phyloP scores from a whole-genome alignment of 2,888 invertebrate species.

The Dicyrtoma fusca region DNA sequence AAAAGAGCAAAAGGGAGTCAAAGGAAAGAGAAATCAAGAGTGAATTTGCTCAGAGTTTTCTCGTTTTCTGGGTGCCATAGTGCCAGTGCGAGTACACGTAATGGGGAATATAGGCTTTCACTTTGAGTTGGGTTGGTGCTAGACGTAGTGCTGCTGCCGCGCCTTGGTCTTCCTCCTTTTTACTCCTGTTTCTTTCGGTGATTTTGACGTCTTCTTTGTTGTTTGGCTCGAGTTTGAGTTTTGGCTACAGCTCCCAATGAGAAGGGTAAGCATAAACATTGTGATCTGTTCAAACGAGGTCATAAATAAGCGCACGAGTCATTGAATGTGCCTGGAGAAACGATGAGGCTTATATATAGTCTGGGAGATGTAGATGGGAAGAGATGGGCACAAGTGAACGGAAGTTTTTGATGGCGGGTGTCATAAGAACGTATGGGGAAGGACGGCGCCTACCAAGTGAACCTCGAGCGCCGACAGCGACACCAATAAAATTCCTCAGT shows the following conservation, averaged over 20 bases:
- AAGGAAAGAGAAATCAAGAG: conserved; percentile 13
- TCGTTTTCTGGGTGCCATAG: neutral
- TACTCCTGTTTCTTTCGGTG: neutral
- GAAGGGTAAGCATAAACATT: conserved; percentile 35
- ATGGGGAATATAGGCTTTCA: neutral
- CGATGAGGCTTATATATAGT: conserved; percentile 33
- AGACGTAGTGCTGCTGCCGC: conserved; percentile 5
- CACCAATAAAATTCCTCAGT: conserved; percentile 55
- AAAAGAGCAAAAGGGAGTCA: conserved; percentile 4
- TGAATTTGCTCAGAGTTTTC: conserved; percentile 15
- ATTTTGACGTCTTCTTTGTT: conserved; percentile 16
- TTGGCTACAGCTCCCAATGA: neutral
- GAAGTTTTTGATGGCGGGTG: conserved; percentile 50
- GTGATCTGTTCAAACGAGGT: conserved; percentile 50
- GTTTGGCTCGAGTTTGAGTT: conserved; percentile 14
- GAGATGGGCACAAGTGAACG: conserved; percentile 43
- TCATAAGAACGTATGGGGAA: conserved; percentile 55
- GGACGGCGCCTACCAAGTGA: conserved; percentile 56
- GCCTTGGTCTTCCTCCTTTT: conserved; percentile 9
- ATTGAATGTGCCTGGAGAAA: conserved; percentile 49
- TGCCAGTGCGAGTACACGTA: neutral
- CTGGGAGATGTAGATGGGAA: conserved; percentile 34
- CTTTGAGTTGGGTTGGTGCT: neutral
- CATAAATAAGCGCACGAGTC: conserved; percentile 55
- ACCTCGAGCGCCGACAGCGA: conserved; percentile 56